Evolutionary conservation across 2,113 vertebrate species (phyloP).

Genomic region (Hoplias malabaricus): DNA sequence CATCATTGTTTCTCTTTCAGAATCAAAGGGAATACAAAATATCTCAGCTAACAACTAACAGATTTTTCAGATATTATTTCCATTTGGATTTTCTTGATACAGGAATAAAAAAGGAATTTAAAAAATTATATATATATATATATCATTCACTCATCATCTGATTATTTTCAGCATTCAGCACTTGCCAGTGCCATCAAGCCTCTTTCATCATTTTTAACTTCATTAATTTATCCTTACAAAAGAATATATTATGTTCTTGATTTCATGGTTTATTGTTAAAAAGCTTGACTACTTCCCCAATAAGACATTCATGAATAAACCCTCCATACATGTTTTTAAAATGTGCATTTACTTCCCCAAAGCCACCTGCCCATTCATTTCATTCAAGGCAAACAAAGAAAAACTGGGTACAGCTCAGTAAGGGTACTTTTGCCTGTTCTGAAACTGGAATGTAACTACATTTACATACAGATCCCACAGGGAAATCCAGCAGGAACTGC

Average conservation of each 20-base stretch:
- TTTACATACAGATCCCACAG: background rate
- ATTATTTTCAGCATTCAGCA: too few species aligned
- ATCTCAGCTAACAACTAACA: background rate
- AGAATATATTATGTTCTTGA: background rate
- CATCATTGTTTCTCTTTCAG: conserved; percentile 44
- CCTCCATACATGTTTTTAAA: background rate
- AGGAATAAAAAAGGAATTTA: too few species aligned
- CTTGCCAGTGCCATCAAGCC: too few species aligned
- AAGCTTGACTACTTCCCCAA: background rate
- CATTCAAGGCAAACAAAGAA: background rate
- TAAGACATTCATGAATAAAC: background rate
- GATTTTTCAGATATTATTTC: background rate
- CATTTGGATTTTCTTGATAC: background rate
- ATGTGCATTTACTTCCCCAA: background rate
- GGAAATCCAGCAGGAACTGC: background rate
- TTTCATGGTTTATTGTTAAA: background rate
- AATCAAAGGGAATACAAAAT: conserved; percentile 61
- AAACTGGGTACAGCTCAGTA: background rate
- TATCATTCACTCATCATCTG: too few species aligned
- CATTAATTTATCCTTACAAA: background rate
- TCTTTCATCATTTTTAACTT: too few species aligned
- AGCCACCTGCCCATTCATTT: background rate
- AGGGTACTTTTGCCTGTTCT: background rate
- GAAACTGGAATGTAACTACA: background rate
- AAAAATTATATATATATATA: too few species aligned